A percentile compares a stretch with the other conserved stretches of the same genome.
These are phyloP conservation scores for Trachelipus rathkii DNA, from an alignment of 1,140 invertebrate genomes.

Conservation along the genomic window DNA sequence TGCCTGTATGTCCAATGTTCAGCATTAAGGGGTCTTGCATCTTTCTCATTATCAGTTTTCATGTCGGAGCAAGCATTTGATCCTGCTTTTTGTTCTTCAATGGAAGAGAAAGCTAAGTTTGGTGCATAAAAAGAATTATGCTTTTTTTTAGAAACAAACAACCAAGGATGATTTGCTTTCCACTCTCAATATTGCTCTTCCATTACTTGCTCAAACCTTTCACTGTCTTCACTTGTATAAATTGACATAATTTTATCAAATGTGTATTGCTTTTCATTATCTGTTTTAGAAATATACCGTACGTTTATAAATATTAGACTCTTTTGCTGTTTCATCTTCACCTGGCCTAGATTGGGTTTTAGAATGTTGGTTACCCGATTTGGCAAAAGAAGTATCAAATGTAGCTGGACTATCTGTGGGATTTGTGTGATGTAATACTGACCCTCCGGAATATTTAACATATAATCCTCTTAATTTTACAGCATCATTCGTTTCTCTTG, in stretches of 20 bases:
- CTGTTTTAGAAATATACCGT: constrained; percentile 14
- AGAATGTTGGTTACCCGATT: not conserved
- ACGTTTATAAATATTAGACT: not conserved
- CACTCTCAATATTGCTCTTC: constrained; percentile 56
- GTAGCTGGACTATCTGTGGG: constrained; percentile 68
- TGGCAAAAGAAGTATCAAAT: constrained; percentile 70
- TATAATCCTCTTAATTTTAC: constrained; percentile 79
- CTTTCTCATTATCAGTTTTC: constrained; percentile 39
- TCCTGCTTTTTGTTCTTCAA: constrained; percentile 61
- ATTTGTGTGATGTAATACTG: constrained; percentile 54
- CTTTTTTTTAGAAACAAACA: constrained; percentile 77
- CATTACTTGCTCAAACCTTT: constrained; percentile 89
- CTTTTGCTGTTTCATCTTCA: constrained; percentile 6
- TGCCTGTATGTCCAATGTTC: constrained; percentile 87
- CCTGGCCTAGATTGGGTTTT: not conserved
- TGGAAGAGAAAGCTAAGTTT: constrained; percentile 65
- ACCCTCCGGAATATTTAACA: constrained; percentile 72
- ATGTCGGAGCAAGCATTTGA: constrained; percentile 44
- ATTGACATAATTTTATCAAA: constrained; percentile 78
- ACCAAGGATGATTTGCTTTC: constrained; percentile 67
- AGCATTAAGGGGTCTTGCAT: constrained; percentile 54
- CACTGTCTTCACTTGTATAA: constrained; percentile 97
- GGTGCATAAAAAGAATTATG: constrained; percentile 59
- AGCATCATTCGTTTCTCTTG: constrained; percentile 81
- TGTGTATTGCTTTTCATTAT: constrained; percentile 48